Conservation (phyloP, 2,888 invertebrate species). For the Anoplius nigerrimus region DNA sequence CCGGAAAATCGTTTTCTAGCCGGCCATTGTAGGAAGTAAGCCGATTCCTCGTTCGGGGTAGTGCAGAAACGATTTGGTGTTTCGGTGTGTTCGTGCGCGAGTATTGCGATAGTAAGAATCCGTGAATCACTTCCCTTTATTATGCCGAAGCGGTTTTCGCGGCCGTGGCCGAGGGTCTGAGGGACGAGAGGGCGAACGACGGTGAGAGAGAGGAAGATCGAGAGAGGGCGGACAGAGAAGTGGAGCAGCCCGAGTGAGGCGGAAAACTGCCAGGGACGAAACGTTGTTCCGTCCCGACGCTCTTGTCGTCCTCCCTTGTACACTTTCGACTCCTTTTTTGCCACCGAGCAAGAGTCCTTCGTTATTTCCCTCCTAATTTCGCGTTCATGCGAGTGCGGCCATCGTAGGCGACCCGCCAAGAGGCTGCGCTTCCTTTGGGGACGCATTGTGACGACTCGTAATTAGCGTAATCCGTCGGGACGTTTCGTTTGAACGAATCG, state of each 20-base stretch:
- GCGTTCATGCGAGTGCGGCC: no score
- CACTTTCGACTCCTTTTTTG: no score
- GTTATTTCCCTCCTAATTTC: no score
- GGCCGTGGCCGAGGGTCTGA: not conserved
- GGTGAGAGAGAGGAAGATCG: not conserved
- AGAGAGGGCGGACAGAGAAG: not conserved
- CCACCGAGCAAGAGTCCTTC: no score
- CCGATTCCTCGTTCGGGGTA: conserved; percentile 57
- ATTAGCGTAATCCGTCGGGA: no score
- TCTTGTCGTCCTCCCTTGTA: no score
- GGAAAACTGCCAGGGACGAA: not conserved
- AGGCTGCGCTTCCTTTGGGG: no score
- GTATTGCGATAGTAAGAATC: conserved; percentile 31
- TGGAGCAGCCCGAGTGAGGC: not conserved
- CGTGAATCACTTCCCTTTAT: no score
- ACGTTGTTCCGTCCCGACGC: no score
- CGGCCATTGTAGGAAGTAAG: conserved; percentile 53
- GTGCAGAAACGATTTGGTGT: conserved; percentile 56
- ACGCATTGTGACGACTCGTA: no score
- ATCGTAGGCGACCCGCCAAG: no score
- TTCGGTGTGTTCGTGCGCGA: conserved; percentile 42
- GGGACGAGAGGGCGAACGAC: not conserved
- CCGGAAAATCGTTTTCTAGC: conserved; percentile 52
- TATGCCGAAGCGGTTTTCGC: not conserved
- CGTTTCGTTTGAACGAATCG: no score